Base-by-base conservation (phyloP, 1,140 invertebrate genomes). In the Euschistus heros region DNA sequence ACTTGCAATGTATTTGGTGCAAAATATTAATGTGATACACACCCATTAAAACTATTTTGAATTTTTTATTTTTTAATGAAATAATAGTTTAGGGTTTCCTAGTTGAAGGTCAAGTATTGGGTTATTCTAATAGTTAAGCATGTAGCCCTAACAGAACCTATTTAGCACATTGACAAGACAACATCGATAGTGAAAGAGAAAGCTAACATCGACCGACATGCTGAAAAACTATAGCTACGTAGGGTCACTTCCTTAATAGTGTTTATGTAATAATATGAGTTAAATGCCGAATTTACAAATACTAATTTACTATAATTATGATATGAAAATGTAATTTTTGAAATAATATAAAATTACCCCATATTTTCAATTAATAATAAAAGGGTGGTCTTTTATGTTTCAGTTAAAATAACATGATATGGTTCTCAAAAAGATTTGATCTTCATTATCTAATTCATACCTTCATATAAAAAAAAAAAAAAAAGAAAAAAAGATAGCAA, bases 271-370 rank as follows among this genome's bases (percentile, higher is more conserved):
- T 24, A 22, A 20, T 57, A 57, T 57, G 54, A 57, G 54, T 24
- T 57, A 57, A 57, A 57, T 57, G 54, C 54, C 54, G 54, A 57
- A 57, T 57, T 57, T 57, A 57, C 54, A 50, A 50, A 50, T 37
- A 37, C 33, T 37, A 37, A 37, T 37, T 50, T 10, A 20, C 47
- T 50, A 50, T 18, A 13, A 18, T 50, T 50, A 50, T 20, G 47
- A 50, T 50, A 50, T 50, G 47, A 50, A 20, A 14, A 18, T 50
- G n/a, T 22, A 50, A n/a, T 50, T 50, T 22, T 22, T 50, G n/a
- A 22, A 50, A 50, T 50, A 18, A 50, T 50, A 37, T 13, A 30
- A 30, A 30, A 37, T 37, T 37, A 37, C 33, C 33, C 33, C 33
- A 37, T 37, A 2, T 37, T 37, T 37, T 37, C 8, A 13, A 37